These are phyloP conservation scores for Rallus limicola DNA, from an alignment of 2,113 vertebrate genomes.

Conservation along the genomic window DNA sequence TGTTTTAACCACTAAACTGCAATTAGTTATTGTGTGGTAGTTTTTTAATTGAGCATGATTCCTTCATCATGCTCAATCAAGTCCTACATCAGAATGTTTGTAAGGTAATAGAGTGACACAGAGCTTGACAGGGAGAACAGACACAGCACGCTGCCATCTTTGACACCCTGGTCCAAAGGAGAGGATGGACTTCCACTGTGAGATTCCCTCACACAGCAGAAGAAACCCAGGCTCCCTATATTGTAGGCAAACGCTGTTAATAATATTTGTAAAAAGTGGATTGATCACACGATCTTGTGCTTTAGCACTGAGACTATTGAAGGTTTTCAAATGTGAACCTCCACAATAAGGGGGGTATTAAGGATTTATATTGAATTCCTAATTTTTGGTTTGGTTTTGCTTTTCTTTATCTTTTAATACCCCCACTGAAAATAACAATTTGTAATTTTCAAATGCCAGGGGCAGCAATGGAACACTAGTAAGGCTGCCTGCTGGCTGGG, in stretches of 20 bases:
- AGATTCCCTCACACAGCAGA: not conserved
- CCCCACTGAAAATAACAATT: not conserved
- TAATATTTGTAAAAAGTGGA: not conserved
- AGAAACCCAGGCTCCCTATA: not conserved
- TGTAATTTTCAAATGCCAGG: not conserved
- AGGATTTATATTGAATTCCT: not conserved
- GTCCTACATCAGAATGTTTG: not conserved
- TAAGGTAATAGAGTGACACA: not conserved
- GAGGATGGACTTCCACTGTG: not conserved
- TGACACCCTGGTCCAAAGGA: not conserved
- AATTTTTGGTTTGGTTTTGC: not conserved
- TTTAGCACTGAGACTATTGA: not conserved
- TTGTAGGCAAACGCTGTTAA: not conserved
- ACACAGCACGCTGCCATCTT: not conserved
- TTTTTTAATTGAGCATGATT: not conserved
- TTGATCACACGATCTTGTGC: not conserved
- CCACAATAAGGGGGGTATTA: not conserved
- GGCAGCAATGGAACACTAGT: not conserved
- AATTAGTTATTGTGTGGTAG: not conserved
- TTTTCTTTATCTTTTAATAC: not conserved
- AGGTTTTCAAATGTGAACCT: not conserved
- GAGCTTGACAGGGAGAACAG: not conserved
- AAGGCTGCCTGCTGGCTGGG: conserved; percentile 15
- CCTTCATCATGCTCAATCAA: not conserved
- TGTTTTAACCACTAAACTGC: not conserved